Conservation (phyloP, 2,797 vertebrate genomes). For the Falco peregrinus region DNA sequence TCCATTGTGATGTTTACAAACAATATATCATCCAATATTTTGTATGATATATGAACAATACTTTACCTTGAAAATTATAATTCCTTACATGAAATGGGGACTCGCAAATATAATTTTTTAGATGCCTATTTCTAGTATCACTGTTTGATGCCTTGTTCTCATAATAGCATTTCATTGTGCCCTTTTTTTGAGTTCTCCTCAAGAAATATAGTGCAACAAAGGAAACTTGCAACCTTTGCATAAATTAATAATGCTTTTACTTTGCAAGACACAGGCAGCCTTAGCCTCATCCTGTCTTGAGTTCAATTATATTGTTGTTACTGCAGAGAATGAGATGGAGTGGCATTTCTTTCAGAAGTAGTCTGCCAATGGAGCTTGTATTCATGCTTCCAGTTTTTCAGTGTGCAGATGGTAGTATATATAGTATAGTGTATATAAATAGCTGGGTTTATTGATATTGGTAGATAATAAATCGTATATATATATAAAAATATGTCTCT, state of each 20-base stretch:
- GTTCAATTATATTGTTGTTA: neutral
- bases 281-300: neutral
- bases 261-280: neutral
- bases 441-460: neutral
- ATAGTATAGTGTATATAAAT: neutral
- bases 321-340: neutral
- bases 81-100: neutral
- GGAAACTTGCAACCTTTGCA: neutral
- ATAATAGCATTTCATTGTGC: neutral
- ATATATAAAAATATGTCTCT: neutral
- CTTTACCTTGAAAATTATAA: neutral
- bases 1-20: neutral
- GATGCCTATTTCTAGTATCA: neutral
- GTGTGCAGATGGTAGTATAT: neutral
- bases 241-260: neutral
- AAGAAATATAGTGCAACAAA: neutral
- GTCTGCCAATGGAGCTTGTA: neutral
- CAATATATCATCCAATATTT: neutral
- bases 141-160: neutral
- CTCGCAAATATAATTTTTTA: neutral
- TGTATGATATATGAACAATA: neutral
- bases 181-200: neutral
- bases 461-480: neutral
- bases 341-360: neutral
- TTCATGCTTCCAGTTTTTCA: neutral